A percentile compares a stretch with the other conserved stretches of the same genome.
phyloP scores from a whole-genome alignment of 1,140 invertebrate genomes.

The Drosophila arizonae region DNA sequence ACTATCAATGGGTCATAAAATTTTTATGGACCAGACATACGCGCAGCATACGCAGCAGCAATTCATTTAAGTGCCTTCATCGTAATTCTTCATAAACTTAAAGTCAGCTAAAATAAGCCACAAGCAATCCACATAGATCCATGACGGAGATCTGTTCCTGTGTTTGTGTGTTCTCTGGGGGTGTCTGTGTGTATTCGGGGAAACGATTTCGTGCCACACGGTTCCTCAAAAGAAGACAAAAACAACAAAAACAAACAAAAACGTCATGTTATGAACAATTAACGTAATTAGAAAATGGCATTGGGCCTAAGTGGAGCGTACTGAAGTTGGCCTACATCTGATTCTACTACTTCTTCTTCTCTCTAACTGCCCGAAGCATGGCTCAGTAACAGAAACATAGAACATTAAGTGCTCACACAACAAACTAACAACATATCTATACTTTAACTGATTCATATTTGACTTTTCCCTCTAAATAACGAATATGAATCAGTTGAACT shows the following conservation, averaged over 20 bases:
- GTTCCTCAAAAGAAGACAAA: slow-evolving; percentile 34
- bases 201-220: slow-evolving; percentile 61
- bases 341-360: slow-evolving; percentile 21
- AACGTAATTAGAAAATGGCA: slow-evolving; percentile 76
- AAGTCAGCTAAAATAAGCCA: slow-evolving; percentile 77
- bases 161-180: slow-evolving; percentile 1
- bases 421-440: not conserved
- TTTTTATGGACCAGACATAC: slow-evolving; percentile 69
- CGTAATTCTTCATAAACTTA: slow-evolving; percentile 72
- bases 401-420: not conserved
- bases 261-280: slow-evolving; percentile 75
- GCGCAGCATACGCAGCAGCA: slow-evolving; percentile 56
- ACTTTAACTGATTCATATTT: not conserved
- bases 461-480: too few relatives aligned
- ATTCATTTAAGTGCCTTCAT: slow-evolving; percentile 78
- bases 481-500: too few relatives aligned
- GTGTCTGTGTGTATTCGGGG: slow-evolving; percentile 49
- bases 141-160: slow-evolving; percentile 41
- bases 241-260: slow-evolving; percentile 68
- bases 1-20: slow-evolving; percentile 81
- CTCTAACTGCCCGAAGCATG: not conserved
- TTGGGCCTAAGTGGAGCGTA: slow-evolving; percentile 50
- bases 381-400: slow-evolving; percentile 17
- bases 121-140: slow-evolving; percentile 57
- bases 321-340: slow-evolving; percentile 45